A percentile compares a stretch with the other conserved stretches of the same genome.
phyloP scores from a whole-genome alignment of 1,140 invertebrate species.

The Delia radicum region DNA sequence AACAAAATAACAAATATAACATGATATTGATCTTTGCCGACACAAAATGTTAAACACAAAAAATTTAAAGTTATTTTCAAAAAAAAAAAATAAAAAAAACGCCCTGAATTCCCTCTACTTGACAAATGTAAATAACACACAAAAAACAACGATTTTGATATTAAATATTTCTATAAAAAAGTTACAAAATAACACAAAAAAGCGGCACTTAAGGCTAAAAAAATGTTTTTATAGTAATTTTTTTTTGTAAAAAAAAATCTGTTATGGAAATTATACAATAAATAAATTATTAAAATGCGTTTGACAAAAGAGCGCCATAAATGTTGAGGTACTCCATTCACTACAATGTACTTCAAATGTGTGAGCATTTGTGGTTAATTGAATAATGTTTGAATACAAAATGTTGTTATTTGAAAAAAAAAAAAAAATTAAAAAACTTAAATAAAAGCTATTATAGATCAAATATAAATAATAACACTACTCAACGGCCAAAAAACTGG shows the following conservation, averaged over 20 bases:
- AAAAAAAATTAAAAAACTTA: neutral
- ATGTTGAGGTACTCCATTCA: neutral
- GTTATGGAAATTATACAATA: neutral
- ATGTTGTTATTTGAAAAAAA: neutral
- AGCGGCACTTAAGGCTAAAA: conserved; percentile 22
- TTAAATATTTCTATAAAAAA: conserved; percentile 14
- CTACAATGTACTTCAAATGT: neutral
- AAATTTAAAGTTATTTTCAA: neutral
- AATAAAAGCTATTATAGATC: conserved; percentile 12
- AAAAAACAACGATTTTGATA: neutral
- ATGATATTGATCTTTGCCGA: conserved; percentile 15
- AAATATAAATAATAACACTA: conserved; percentile 12
- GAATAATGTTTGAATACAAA: conserved; percentile 23
- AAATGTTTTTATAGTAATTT: neutral
- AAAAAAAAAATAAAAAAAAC: neutral
- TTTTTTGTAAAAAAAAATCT: neutral
- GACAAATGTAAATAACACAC: neutral
- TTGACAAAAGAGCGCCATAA: conserved; percentile 9
- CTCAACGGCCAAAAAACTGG: no score
- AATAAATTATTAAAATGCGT: conserved; percentile 7
- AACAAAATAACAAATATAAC: conserved; percentile 6
- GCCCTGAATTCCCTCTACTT: conserved; percentile 11
- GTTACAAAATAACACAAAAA: neutral
- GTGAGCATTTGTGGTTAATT: conserved; percentile 14
- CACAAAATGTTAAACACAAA: conserved; percentile 3